Conservation (phyloP, 53 echinoderm and acorn worm species). For the Paracentrotus lividus region DNA sequence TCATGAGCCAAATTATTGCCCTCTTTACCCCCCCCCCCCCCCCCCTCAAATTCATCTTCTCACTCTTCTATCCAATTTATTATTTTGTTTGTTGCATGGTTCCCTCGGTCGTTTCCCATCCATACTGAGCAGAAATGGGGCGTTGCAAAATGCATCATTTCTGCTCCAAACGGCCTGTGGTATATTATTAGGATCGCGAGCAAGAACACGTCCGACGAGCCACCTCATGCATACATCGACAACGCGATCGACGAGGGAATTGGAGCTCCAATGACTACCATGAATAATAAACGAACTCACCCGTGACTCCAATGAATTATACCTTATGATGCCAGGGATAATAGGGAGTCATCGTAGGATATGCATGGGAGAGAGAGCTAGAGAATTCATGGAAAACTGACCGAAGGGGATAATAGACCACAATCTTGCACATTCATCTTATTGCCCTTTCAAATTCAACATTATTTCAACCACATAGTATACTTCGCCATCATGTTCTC, state of each 20-base stretch:
- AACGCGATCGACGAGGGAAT: constrained; percentile 38
- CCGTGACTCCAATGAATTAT: constrained; percentile 55
- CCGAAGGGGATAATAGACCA: neutral
- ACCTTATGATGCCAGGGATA: constrained; percentile 16
- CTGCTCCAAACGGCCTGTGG: neutral
- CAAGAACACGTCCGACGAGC: neutral
- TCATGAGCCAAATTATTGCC: neutral
- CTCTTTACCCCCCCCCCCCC: neutral
- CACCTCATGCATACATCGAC: neutral
- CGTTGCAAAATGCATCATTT: constrained; percentile 17
- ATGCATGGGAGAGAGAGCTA: neutral
- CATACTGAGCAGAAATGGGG: neutral
- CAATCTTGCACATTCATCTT: neutral
- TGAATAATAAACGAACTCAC: constrained; percentile 39
- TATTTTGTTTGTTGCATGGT: neutral
- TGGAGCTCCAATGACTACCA: constrained; percentile 35
- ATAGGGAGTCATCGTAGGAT: neutral
- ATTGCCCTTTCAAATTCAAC: neutral
- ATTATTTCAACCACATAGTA: neutral
- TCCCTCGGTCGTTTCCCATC: neutral
- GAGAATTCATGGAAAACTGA: neutral
- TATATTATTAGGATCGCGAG: neutral
- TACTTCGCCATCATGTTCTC: neutral
- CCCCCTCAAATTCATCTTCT: neutral
- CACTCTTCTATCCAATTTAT: neutral